phyloP scores from a whole-genome alignment of 2,888 invertebrate species.

The Mystacides longicornis region DNA sequence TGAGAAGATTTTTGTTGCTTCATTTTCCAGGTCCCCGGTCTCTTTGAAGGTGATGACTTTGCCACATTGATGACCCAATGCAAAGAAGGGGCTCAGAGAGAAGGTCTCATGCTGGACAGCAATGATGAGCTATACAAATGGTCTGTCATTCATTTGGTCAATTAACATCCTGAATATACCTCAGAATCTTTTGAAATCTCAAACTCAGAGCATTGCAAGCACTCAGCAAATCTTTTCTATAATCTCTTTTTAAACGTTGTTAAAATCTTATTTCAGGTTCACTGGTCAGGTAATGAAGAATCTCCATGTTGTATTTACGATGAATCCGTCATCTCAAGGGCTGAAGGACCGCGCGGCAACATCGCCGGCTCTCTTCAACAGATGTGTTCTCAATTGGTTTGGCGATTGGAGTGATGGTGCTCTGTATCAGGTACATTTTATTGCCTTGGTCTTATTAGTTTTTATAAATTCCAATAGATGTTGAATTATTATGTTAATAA shows the following conservation, averaged over 20 bases:
- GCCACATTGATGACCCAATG: conserved; percentile 99
- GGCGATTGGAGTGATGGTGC: conserved; percentile 99
- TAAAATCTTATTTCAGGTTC: no score
- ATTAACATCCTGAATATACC: no score
- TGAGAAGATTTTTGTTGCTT: no score
- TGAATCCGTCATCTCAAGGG: conserved; percentile 99
- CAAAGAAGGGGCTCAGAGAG: conserved; percentile 96
- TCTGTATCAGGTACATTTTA: conserved; percentile 64
- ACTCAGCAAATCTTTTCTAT: no score
- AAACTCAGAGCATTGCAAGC: no score
- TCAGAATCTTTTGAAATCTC: no score
- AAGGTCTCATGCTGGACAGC: conserved; percentile 97
- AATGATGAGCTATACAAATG: conserved; percentile 99
- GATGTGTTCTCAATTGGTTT: conserved; percentile 99
- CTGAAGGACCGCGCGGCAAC: conserved; percentile 98
- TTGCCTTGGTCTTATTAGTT: background rate
- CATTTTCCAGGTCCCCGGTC: conserved; percentile 67
- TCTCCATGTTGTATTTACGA: conserved; percentile 98
- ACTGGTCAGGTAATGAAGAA: conserved; percentile 99
- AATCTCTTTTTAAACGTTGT: no score
- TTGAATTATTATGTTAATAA: no score
- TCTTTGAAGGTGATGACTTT: conserved; percentile 96
- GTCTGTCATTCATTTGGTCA: conserved; percentile 38
- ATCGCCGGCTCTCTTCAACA: conserved; percentile 97
- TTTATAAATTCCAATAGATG: no score